phyloP scores from a whole-genome alignment of 2,888 invertebrate species.

The Drosophila birchii region DNA sequence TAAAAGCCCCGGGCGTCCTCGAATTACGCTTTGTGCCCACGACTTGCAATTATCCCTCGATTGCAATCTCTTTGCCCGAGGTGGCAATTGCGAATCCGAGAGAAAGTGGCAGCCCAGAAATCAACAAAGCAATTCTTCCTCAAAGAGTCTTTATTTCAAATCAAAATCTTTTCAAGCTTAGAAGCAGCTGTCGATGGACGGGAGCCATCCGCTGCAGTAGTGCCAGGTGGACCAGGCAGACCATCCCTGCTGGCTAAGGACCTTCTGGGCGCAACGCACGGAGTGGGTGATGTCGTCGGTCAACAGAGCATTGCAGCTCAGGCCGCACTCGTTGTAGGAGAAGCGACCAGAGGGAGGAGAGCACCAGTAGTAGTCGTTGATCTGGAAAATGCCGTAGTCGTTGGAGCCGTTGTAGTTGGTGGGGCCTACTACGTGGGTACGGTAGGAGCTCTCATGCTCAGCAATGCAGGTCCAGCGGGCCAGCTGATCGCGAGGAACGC shows the following conservation, averaged over 20 bases:
- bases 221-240: constrained; percentile 79
- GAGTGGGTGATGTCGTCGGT: constrained; percentile 73
- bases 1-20: constrained; percentile 17
- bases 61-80: constrained; percentile 37
- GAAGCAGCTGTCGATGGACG: constrained; percentile 57
- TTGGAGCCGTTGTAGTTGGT: constrained; percentile 85
- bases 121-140: constrained; percentile 21
- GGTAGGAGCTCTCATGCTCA: constrained; percentile 76
- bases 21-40: constrained; percentile 17
- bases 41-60: constrained; percentile 30
- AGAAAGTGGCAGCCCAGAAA: constrained; percentile 20
- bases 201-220: constrained; percentile 67
- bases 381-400: constrained; percentile 83
- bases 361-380: constrained; percentile 83
- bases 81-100: constrained; percentile 7
- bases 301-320: constrained; percentile 72
- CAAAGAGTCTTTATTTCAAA: constrained; percentile 45
- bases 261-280: constrained; percentile 71
- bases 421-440: constrained; percentile 84
- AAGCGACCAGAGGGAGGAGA: constrained; percentile 60
- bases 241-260: constrained; percentile 46
- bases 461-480: constrained; percentile 79
- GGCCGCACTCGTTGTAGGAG: constrained; percentile 73
- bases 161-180: constrained; percentile 69
- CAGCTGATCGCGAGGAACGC: constrained; percentile 70